Conservation (phyloP, 2,888 invertebrate genomes). For the Dysmachus trigonus region DNA sequence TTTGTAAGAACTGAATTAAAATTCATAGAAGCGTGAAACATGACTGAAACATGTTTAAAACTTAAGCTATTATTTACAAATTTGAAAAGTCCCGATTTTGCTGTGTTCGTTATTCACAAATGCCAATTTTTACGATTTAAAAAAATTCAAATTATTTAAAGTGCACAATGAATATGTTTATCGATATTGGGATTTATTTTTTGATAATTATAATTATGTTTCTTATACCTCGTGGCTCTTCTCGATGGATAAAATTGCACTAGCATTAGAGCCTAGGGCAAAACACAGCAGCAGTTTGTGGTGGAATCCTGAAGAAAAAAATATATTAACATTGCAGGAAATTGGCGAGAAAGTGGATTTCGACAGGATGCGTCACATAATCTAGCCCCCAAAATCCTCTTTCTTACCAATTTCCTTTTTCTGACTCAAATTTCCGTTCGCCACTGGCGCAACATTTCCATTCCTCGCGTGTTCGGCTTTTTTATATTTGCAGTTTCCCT, state of each 20-base stretch:
- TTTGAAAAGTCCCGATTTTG: too few species aligned
- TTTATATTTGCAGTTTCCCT: constrained; percentile 45
- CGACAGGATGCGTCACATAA: background rate
- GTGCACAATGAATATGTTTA: background rate
- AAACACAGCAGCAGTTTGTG: constrained; percentile 74
- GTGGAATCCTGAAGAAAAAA: constrained; percentile 56
- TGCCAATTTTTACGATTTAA: too few species aligned
- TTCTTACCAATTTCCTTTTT: constrained; percentile 28
- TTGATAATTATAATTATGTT: background rate
- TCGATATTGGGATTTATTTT: background rate
- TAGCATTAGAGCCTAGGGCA: constrained; percentile 78
- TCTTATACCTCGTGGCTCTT: constrained; percentile 60
- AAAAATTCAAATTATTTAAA: too few species aligned
- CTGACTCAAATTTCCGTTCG: background rate
- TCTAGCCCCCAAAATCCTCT: background rate
- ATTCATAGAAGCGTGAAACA: too few species aligned
- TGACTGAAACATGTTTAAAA: too few species aligned
- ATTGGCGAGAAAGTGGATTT: background rate
- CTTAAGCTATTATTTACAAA: too few species aligned
- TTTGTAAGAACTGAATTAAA: too few species aligned
- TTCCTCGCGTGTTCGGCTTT: background rate
- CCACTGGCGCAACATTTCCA: background rate
- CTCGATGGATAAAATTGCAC: constrained; percentile 77
- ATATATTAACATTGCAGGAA: background rate
- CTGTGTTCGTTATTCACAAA: too few species aligned